Evolutionary conservation across 2,113 vertebrate genomes (phyloP).

Genomic region (Chinchilla lanigera): DNA sequence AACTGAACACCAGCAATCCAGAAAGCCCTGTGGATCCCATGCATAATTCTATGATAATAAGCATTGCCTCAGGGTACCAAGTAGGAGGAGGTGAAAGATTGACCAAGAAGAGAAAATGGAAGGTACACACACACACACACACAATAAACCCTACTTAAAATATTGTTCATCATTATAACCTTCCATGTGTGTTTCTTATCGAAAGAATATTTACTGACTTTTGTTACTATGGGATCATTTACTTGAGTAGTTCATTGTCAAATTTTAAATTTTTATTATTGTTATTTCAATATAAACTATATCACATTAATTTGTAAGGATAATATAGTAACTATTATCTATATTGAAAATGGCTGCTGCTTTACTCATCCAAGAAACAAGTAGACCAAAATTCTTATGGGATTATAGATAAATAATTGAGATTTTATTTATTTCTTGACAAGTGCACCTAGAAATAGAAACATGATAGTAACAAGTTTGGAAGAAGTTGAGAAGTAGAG

Average conservation of each 20-base stretch:
- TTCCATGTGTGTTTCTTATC: neutral
- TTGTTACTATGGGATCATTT: neutral
- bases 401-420: neutral
- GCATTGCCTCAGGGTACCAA: neutral
- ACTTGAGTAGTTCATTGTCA: neutral
- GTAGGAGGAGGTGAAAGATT: neutral
- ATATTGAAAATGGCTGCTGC: neutral
- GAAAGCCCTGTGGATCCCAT: neutral
- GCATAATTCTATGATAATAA: too few relatives aligned
- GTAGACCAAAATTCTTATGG: neutral
- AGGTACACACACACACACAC: neutral
- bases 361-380: neutral
- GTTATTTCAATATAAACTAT: neutral
- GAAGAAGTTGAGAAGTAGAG: neutral
- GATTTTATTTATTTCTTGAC: neutral
- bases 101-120: neutral
- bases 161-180: neutral
- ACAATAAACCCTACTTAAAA: neutral
- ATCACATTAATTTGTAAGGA: neutral
- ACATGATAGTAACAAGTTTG: neutral
- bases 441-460: neutral
- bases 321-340: neutral
- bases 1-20: neutral
- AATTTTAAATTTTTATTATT: neutral
- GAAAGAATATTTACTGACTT: neutral